A percentile compares a stretch with the other conserved stretches of the same genome.
Conservation (phyloP, 2,113 vertebrate genomes). For the Psophia crepitans region DNA sequence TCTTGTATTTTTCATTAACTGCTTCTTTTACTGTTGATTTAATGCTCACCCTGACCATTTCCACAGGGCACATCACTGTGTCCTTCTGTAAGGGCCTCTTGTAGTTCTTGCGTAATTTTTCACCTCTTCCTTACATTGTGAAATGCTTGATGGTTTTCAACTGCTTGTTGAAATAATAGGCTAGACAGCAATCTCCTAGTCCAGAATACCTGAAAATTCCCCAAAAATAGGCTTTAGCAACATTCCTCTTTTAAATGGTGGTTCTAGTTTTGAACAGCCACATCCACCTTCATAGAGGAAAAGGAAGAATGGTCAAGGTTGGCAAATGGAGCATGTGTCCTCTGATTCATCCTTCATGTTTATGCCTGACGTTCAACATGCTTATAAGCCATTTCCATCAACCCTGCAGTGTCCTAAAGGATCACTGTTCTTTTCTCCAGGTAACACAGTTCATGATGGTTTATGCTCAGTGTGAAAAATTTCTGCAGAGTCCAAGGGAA, state of each 20-base stretch:
- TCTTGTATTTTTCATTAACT: not conserved
- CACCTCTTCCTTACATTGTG: not conserved
- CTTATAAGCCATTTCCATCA: not conserved
- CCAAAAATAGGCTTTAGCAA: not conserved
- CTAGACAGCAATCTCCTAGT: not conserved
- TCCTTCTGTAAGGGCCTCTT: not conserved
- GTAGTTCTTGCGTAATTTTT: not conserved
- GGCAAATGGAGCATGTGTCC: not conserved
- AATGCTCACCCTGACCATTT: not conserved
- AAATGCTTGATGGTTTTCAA: not conserved
- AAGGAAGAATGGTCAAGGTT: not conserved
- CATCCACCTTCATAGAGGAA: not conserved
- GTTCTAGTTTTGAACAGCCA: not conserved
- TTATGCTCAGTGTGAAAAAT: not conserved
- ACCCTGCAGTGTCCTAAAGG: not conserved
- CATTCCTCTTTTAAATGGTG: not conserved
- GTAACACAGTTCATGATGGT: not conserved
- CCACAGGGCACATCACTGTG: accelerated
- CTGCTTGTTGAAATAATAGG: not conserved
- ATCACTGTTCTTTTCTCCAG: not conserved
- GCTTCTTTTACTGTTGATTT: not conserved
- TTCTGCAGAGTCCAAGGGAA: not conserved
- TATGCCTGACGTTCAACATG: not conserved
- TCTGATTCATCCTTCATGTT: not conserved
- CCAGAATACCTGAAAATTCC: not conserved